phyloP scores from a whole-genome alignment of 2,888 invertebrate species.

The Troilus luridus region DNA sequence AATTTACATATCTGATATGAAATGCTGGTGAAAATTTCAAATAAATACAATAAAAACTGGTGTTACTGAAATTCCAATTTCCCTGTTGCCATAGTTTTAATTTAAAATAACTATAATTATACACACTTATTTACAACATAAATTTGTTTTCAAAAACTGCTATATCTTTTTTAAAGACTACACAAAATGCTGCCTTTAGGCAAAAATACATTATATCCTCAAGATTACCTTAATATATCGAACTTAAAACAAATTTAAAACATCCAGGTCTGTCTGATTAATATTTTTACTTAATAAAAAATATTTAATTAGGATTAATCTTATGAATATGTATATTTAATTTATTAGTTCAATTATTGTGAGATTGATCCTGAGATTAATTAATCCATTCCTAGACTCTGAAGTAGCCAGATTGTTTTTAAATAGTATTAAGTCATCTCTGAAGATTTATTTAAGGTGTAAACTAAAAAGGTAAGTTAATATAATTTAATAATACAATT shows the following conservation, averaged over 20 bases:
- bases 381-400: no score
- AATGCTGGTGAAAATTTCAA: not conserved
- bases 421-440: not conserved
- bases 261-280: no score
- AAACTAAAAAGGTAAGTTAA: conserved; percentile 1
- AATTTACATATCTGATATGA: not conserved
- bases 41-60: not conserved
- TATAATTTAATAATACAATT: not conserved
- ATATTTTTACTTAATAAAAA: no score
- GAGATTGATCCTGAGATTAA: not conserved
- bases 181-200: no score
- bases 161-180: not conserved
- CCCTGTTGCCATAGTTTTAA: not conserved
- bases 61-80: conserved; percentile 15
- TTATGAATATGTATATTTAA: not conserved
- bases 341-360: not conserved
- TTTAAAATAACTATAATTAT: not conserved
- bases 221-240: no score
- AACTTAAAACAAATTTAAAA: no score
- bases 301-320: not conserved
- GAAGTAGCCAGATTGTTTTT: no score
- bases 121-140: not conserved
- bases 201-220: no score
- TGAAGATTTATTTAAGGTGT: not conserved
- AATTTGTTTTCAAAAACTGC: not conserved